Conservation (phyloP, 2,113 vertebrate genomes). For the Odontesthes bonariensis region DNA sequence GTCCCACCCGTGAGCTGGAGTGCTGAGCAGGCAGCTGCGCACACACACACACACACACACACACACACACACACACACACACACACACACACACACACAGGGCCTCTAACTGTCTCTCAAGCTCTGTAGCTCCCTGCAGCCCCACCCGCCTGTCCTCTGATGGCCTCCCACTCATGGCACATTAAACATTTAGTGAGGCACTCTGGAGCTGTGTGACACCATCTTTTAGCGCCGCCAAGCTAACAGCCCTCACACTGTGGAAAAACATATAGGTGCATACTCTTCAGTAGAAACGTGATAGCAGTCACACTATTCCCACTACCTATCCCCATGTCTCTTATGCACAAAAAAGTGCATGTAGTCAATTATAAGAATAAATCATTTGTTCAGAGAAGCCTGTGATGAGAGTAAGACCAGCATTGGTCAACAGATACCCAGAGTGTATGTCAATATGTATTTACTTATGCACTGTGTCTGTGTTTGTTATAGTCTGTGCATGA, state of each 20-base stretch:
- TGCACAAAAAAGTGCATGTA: conserved; percentile 25
- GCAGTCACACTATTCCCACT: conserved; percentile 41
- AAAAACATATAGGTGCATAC: conserved; percentile 66
- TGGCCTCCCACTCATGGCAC: conserved; percentile 79
- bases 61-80: conserved; percentile 35
- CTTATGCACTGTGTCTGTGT: conserved; percentile 10
- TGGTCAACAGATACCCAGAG: conserved; percentile 66
- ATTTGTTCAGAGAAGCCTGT: conserved; percentile 47
- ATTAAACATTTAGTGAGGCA: conserved; percentile 82
- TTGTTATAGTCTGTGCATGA: conserved; percentile 25
- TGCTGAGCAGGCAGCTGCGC: conserved; percentile 57
- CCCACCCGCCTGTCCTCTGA: conserved; percentile 69
- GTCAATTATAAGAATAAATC: conserved; percentile 48
- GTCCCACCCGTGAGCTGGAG: conserved; percentile 51
- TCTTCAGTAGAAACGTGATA: conserved; percentile 58
- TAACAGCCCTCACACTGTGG: conserved; percentile 62
- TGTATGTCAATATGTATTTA: conserved; percentile 21
- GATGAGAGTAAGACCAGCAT: conserved; percentile 61
- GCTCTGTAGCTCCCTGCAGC: conserved; percentile 53
- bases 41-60: conserved; percentile 37
- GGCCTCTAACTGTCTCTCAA: conserved; percentile 57
- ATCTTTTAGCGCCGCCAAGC: conserved; percentile 73
- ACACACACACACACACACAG: conserved; percentile 30
- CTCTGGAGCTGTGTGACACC: conserved; percentile 76
- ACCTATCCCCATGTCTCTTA: conserved; percentile 14